A percentile compares a stretch with the other conserved stretches of the same genome.
phyloP scores from a whole-genome alignment of 2,113 vertebrate genomes.

The Cheilinus undulatus region DNA sequence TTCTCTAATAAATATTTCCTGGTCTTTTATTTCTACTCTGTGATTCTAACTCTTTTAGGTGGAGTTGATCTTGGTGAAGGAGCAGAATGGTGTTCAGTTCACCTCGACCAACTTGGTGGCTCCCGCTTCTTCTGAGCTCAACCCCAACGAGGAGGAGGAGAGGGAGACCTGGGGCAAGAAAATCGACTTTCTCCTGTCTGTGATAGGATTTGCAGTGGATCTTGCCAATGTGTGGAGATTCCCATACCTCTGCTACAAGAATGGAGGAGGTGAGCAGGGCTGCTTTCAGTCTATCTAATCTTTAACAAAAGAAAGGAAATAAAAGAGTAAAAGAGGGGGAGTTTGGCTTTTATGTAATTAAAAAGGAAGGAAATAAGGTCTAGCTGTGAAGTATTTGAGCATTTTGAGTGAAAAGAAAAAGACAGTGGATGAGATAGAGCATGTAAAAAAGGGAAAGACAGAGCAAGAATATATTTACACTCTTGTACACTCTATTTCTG shows the following conservation, averaged over 20 bases:
- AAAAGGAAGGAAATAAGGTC: no score
- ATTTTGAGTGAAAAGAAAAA: no score
- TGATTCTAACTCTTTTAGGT: constrained; percentile 72
- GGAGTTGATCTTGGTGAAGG: constrained; percentile 90
- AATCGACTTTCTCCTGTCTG: constrained; percentile 91
- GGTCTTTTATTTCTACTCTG: not conserved
- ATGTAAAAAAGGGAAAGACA: not conserved
- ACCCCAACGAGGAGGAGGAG: constrained; percentile 76
- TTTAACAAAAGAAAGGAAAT: no score
- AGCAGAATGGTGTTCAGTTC: constrained; percentile 92
- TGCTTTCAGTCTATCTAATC: not conserved
- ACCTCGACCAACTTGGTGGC: constrained; percentile 84
- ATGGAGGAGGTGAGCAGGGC: constrained; percentile 88
- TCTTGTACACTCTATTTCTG: not conserved
- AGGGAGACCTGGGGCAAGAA: constrained; percentile 93
- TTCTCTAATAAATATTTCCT: no score
- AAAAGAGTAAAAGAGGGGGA: not conserved
- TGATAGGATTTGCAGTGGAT: constrained; percentile 91
- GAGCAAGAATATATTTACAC: not conserved
- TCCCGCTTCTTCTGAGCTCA: constrained; percentile 67
- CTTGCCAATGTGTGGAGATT: constrained; percentile 93
- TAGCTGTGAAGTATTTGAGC: no score
- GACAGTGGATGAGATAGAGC: not conserved
- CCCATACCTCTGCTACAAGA: constrained; percentile 93
- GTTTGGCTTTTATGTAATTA: no score